Base-by-base conservation (phyloP, 2,113 vertebrate genomes). In the Elaphurus davidianus region DNA sequence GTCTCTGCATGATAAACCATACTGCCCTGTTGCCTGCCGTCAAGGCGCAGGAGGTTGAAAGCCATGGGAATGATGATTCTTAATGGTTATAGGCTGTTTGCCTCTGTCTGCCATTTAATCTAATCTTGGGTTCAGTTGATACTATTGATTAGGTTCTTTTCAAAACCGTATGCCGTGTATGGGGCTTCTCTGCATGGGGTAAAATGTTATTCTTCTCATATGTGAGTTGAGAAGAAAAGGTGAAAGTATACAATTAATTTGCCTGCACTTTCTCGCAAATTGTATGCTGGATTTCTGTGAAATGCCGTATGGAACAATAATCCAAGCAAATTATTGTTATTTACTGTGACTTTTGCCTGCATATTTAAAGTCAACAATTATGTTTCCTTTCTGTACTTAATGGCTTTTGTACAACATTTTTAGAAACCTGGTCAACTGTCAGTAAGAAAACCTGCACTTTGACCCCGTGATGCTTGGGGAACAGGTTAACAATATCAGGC, bases 211-310 rank as follows among this genome's bases (percentile, higher is more conserved):
- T 99, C 97, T 99, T 99, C 95, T 98, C 96, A 64, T 98, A 64
- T 74, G 59, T 96, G 97, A 98, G 94, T 94, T 94, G 92, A 98
- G 97, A 97, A 97, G 97, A 98, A 98, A 99, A 99, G 98, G 98
- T 98, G 98, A 98, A 99, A 98, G 99, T 99, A 96, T 99, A 98
- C 98, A 99, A 98, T 99, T 99, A 99, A 99, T 99, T 99, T 99
- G 97, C 98, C 98, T 98, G 98, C 97, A 98, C 97, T 98, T 99
- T 98, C 98, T 98, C 52, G 52, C 97, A 99, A 99, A 99, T 99
- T 98, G 98, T 98, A 98, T 98, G 98, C 98, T 99, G 98, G 97
- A 97, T 99, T 99, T 99, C 98, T 99, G 92, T 96, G 98, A 99
- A 97, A 94, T 62, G 54, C 98, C 50, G 17, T 98, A 98, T 97